Evolutionary conservation across 2,888 invertebrate genomes (phyloP).

Genomic region (Odontocolon sp.): DNA sequence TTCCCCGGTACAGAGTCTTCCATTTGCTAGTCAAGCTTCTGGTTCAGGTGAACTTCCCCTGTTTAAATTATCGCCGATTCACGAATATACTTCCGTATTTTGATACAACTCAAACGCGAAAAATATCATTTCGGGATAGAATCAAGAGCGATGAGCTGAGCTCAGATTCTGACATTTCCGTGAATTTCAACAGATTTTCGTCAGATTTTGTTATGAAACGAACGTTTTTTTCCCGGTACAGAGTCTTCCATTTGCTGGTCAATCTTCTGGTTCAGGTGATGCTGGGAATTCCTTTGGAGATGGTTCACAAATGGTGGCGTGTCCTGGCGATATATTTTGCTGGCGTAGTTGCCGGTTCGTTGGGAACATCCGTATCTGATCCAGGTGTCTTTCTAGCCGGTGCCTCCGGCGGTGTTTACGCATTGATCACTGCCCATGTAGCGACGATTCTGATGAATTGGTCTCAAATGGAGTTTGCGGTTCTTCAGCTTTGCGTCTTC

Average conservation of each 20-base stretch:
- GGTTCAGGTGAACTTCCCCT: too few species aligned
- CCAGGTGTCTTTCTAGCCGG: slow-evolving; percentile 93
- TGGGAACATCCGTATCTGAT: slow-evolving; percentile 91
- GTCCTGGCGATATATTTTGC: slow-evolving; percentile 91
- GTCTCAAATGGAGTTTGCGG: slow-evolving; percentile 97
- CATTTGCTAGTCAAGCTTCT: too few species aligned
- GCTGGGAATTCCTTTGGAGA: slow-evolving; percentile 96
- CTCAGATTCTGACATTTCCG: too few species aligned
- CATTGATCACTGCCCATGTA: slow-evolving; percentile 95
- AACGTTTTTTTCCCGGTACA: slow-evolving; percentile 77
- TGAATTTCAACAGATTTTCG: too few species aligned
- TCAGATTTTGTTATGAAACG: too few species aligned
- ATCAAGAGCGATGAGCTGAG: too few species aligned
- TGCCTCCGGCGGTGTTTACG: slow-evolving; percentile 97
- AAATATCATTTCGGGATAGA: not conserved
- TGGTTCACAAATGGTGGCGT: slow-evolving; percentile 98
- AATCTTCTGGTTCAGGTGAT: slow-evolving; percentile 96
- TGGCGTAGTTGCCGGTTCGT: slow-evolving; percentile 92
- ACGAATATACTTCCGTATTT: not conserved
- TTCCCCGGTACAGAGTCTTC: slow-evolving; percentile 83
- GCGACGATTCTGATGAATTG: slow-evolving; percentile 97
- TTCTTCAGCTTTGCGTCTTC: slow-evolving; percentile 92
- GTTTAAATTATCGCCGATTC: not conserved
- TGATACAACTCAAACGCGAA: not conserved
- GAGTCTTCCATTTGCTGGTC: slow-evolving; percentile 92